These are phyloP conservation scores for Campopleginae sp. DNA, from an alignment of 2,888 invertebrate species.

Conservation along the genomic window DNA sequence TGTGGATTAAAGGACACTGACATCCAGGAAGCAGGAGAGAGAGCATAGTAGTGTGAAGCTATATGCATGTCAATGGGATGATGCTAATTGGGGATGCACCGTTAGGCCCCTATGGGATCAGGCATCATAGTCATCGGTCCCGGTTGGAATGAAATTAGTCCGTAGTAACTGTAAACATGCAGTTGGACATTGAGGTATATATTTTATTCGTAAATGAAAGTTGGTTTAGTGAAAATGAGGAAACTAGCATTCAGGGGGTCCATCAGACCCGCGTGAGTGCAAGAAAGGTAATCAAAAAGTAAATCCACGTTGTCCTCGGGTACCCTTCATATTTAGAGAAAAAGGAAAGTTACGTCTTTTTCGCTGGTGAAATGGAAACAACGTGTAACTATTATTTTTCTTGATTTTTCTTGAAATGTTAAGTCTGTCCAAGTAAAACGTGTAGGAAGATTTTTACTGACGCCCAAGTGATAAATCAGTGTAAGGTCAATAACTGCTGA, in stretches of 20 bases:
- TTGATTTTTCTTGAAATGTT: no score
- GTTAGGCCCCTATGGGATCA: constrained; percentile 72
- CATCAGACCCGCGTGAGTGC: no score
- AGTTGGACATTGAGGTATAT: background rate
- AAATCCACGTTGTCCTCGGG: no score
- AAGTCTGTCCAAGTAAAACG: no score
- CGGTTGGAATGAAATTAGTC: background rate
- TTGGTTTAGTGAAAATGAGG: background rate
- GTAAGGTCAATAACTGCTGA: constrained; percentile 25
- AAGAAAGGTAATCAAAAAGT: no score
- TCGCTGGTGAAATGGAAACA: no score
- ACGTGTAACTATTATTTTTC: no score
- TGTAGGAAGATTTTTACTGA: no score
- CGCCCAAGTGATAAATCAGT: no score
- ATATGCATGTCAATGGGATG: constrained; percentile 82
- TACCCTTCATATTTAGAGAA: no score
- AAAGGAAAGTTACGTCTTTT: no score
- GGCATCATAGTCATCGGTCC: constrained; percentile 32
- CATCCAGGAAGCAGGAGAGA: constrained; percentile 42
- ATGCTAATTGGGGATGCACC: constrained; percentile 82
- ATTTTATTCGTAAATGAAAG: background rate
- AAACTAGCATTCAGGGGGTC: background rate
- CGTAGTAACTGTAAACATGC: background rate
- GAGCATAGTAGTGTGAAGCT: constrained; percentile 75
- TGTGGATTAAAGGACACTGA: constrained; percentile 51